Evolutionary conservation across 2,888 invertebrate genomes (phyloP), one percentile per base, ranked within the genome.

Genomic region (Clitarchus hookeri): DNA sequence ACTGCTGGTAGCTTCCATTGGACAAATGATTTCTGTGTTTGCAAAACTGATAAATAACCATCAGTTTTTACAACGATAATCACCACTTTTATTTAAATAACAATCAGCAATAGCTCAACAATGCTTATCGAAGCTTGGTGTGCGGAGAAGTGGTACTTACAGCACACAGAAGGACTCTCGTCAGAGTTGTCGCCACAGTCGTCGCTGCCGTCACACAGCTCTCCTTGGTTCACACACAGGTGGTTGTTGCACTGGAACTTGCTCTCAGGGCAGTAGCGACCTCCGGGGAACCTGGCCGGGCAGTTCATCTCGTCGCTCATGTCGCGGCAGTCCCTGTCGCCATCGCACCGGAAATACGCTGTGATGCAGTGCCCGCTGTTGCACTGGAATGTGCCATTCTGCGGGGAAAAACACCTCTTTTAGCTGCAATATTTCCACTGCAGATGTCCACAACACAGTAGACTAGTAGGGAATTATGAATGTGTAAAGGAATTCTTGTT

Each of bases 181-280:
- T 98, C 98, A 0, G 96, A 96, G 54, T 95, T 95, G 91, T 99
- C 98, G 13, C 97, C 97, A 90, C 98, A 98, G 91, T 98, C 98
- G 90, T 98, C 97, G 48, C 95, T 95, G 77, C 98, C 98, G 90
- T 99, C 98, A 91, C 98, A 99, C 23, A 97, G 93, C 92, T 98
- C 98, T 11, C 96, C 95, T 88, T 96, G 94, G 11, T 97, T 95
- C 54, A 99, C 97, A 91, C 99, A 99, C 83, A 98, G 93, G 90
- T 97, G 97, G 91, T 98, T 98, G 88, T 93, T 93, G 91, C 98
- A 99, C 90, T 98, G 96, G 94, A 98, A 98, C 90, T 96, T 95
- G 87, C 96, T 96, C 89, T 96, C 96, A 0, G 97, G 97, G 90
- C 98, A 99, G 90, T 96, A 98, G 89, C 96, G 93, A 85, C 97